These are phyloP conservation scores for Zhengitettix transpicula DNA, from an alignment of 2,888 invertebrate species.

Conservation along the genomic window DNA sequence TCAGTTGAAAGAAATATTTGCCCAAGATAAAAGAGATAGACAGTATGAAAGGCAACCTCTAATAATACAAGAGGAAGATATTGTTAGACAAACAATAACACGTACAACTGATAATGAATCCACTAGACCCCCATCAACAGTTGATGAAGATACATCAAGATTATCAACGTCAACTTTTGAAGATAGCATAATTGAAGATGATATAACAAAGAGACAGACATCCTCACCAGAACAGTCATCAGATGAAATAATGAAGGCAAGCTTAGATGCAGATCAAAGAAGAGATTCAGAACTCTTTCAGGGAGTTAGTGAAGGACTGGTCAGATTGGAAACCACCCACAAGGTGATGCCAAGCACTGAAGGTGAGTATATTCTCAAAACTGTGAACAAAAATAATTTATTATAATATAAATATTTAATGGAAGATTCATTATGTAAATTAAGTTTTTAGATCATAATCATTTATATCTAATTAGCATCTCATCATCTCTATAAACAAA, in stretches of 20 bases:
- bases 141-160: background rate
- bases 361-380: constrained; percentile 12
- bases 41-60: constrained; percentile 12
- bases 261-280: constrained; percentile 15
- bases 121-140: background rate
- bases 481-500: too few species aligned
- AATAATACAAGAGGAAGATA: constrained; percentile 6
- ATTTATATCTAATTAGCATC: too few species aligned
- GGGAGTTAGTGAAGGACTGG: constrained; percentile 26
- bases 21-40: constrained; percentile 7
- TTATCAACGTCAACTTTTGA: constrained; percentile 2
- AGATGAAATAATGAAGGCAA: constrained; percentile 13
- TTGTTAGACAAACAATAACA: background rate
- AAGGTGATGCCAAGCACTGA: constrained; percentile 12
- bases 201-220: constrained; percentile 2
- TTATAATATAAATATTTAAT: background rate
- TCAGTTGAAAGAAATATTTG: constrained; percentile 12
- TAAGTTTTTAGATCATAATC: too few species aligned
- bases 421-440: too few species aligned
- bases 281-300: constrained; percentile 28
- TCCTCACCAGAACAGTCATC: constrained; percentile 1
- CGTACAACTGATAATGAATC: constrained; percentile 1
- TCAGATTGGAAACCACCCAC: constrained; percentile 22
- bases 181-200: constrained; percentile 3
- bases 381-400: background rate